Percentiles rank a stretch among this genome's conserved stretches.
These are phyloP conservation scores for Paraescarpia echinospica DNA, from an alignment of 1,140 invertebrate genomes.

Conservation along the genomic window DNA sequence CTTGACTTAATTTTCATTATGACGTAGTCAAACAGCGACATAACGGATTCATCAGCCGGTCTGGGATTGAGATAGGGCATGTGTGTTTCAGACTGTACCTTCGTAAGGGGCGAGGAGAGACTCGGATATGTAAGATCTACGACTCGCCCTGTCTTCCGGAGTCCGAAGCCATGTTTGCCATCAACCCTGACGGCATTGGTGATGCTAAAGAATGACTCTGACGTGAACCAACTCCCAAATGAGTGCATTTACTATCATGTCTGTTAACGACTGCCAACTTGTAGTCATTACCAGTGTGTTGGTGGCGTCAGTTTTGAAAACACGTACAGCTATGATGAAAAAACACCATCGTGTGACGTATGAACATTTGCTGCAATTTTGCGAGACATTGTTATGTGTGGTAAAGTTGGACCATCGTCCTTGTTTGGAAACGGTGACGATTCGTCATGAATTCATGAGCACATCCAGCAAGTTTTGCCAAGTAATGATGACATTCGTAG, in stretches of 20 bases:
- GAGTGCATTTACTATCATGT: background rate
- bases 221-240: background rate
- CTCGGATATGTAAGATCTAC: constrained; percentile 97
- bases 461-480: background rate
- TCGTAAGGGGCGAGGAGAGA: constrained; percentile 93
- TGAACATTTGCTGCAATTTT: background rate
- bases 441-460: background rate
- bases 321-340: background rate
- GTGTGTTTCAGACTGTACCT: constrained; percentile 75
- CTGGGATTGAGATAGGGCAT: constrained; percentile 14
- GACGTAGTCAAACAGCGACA: no score
- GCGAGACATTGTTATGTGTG: background rate
- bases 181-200: constrained; percentile 91
- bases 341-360: background rate
- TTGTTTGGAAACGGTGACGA: background rate
- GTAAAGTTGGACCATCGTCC: background rate
- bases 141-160: constrained; percentile 98
- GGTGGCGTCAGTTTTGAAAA: no score
- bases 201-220: constrained; percentile 79
- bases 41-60: no score
- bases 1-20: no score
- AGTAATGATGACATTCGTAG: background rate
- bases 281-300: background rate
- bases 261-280: background rate
- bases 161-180: constrained; percentile 96